Conservation (phyloP, 1,140 invertebrate species). For the Drosophila seguyi region DNA sequence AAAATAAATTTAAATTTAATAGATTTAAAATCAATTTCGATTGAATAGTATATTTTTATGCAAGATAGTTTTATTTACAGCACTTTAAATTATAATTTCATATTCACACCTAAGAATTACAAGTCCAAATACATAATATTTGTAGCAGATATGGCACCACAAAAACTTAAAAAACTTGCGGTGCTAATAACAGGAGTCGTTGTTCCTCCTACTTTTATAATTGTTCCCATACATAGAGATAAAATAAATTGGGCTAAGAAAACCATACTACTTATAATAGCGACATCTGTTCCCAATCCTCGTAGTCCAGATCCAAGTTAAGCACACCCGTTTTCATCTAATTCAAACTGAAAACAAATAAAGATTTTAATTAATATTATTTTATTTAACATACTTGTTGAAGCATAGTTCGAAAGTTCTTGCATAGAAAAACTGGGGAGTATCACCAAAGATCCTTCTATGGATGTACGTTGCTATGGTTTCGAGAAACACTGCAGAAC, state of each 20-base stretch:
- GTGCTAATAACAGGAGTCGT: constrained; percentile 94
- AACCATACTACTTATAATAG: constrained; percentile 97
- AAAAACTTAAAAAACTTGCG: constrained; percentile 92
- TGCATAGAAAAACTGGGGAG: too few species aligned
- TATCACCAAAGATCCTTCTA: too few species aligned
- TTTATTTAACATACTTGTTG: too few species aligned
- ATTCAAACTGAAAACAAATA: constrained; percentile 88
- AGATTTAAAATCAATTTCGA: background rate
- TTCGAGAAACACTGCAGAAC: too few species aligned
- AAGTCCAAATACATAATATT: constrained; percentile 95
- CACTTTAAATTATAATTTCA: background rate
- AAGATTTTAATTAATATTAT: background rate
- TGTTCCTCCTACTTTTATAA: constrained; percentile 92
- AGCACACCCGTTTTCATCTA: constrained; percentile 86
- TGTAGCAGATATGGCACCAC: constrained; percentile 93
- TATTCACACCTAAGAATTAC: constrained; percentile 83
- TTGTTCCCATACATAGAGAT: constrained; percentile 93
- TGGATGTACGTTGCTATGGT: too few species aligned
- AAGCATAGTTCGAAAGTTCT: too few species aligned
- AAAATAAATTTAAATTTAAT: too few species aligned
- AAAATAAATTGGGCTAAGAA: constrained; percentile 97
- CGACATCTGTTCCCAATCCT: constrained; percentile 96
- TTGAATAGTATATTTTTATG: background rate
- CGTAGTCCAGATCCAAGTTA: constrained; percentile 87
- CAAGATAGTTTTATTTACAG: background rate